A percentile compares a stretch with the other conserved stretches of the same genome.
Evolutionary conservation across 1,140 invertebrate genomes (phyloP).

Genomic region (Drosophila nasuta): DNA sequence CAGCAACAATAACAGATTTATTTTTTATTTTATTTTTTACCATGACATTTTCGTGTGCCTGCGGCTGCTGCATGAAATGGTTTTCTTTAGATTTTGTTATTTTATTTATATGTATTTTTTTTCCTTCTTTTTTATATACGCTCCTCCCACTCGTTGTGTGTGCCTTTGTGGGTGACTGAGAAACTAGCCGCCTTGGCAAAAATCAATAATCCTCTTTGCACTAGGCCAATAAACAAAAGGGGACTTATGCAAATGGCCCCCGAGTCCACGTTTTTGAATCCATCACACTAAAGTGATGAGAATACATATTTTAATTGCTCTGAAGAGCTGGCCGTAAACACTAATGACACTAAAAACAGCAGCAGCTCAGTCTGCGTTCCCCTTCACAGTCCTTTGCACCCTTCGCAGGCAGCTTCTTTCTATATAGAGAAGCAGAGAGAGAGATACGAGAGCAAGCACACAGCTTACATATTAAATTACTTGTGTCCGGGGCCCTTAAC

Average conservation of each 20-base stretch:
- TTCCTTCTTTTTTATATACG: slow-evolving; percentile 25
- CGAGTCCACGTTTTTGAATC: slow-evolving; percentile 13
- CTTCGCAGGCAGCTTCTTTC: slow-evolving; percentile 10
- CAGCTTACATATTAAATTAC: slow-evolving; percentile 72
- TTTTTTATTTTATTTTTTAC: slow-evolving; percentile 38
- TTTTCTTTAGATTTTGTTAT: slow-evolving; percentile 33
- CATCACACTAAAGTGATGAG: slow-evolving; percentile 41
- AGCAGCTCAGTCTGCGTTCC: background rate
- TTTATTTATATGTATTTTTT: slow-evolving; percentile 12
- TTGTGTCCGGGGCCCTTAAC: slow-evolving; percentile 46
- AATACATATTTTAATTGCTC: slow-evolving; percentile 74
- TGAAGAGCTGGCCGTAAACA: slow-evolving; percentile 42
- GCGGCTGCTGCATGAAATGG: slow-evolving; percentile 51
- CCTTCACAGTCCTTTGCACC: background rate
- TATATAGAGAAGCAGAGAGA: background rate
- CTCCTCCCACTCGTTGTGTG: slow-evolving; percentile 3
- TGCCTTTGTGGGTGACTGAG: slow-evolving; percentile 3
- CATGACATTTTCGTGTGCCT: slow-evolving; percentile 63
- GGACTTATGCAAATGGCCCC: slow-evolving; percentile 57
- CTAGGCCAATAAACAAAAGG: slow-evolving; percentile 53
- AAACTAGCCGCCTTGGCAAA: slow-evolving; percentile 43
- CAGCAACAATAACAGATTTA: slow-evolving; percentile 18
- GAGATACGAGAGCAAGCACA: slow-evolving; percentile 18
- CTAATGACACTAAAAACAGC: slow-evolving; percentile 51
- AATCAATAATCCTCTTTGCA: slow-evolving; percentile 78